Conservation (phyloP, 2,113 vertebrate species). For the Scatophagus argus region DNA sequence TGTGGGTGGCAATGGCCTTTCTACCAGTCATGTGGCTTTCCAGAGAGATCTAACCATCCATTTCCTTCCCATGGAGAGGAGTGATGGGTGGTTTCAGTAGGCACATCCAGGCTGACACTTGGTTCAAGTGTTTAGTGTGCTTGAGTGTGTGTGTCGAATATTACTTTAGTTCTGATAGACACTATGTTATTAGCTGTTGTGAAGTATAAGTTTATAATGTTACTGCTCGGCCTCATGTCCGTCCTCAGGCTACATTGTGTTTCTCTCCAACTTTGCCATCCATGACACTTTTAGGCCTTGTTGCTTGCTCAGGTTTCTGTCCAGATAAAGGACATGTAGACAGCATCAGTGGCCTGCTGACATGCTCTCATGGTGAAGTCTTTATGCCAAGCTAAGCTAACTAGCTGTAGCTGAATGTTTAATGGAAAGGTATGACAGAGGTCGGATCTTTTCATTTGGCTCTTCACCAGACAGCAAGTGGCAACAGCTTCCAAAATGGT, state of each 20-base stretch:
- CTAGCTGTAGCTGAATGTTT: background rate
- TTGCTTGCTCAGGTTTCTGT: conserved; percentile 47
- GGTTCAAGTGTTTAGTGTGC: conserved; percentile 1
- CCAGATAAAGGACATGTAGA: conserved; percentile 39
- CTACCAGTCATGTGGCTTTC: conserved; percentile 38
- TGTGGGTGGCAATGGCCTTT: conserved; percentile 41
- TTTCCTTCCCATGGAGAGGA: conserved; percentile 24
- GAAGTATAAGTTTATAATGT: conserved; percentile 1
- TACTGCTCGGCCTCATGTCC: conserved; percentile 7
- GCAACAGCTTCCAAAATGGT: too few species aligned
- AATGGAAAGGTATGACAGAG: too few species aligned
- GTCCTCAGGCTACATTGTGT: conserved; percentile 41
- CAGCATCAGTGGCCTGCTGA: background rate
- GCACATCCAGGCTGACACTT: conserved; percentile 22
- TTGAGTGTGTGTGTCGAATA: conserved; percentile 23
- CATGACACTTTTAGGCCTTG: conserved; percentile 22
- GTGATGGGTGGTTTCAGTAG: background rate
- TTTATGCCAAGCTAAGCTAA: background rate
- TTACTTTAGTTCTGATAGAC: conserved; percentile 2
- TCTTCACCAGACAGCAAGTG: background rate
- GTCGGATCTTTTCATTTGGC: too few species aligned
- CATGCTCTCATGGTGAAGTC: background rate
- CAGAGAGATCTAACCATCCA: conserved; percentile 28
- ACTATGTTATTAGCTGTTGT: background rate
- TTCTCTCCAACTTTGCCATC: conserved; percentile 11